Evolutionary conservation across 2,113 vertebrate species (phyloP), one percentile per base, ranked within the genome.

Genomic region (Cynopterus brachyotis): DNA sequence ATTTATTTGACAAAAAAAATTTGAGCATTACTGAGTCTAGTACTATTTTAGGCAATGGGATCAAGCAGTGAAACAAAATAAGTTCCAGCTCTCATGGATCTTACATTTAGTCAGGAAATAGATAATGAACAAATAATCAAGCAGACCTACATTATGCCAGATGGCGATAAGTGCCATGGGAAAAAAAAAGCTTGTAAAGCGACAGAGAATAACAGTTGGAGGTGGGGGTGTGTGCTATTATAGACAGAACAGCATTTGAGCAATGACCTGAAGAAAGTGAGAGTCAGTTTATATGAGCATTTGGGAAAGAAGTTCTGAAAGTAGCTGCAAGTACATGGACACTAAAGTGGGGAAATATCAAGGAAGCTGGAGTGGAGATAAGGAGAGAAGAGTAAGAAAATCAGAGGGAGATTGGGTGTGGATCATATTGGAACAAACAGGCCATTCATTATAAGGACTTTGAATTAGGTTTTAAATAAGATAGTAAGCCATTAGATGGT

Each of bases 61-160:
- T 59, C 2, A 81, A 85, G 26, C 37, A 78, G 2, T 42, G 30
- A 85, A 87, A 70, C 15, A 67, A 57, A 80, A 57, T 28, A n/a
- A 15, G 28, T 69, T 55, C 45, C 17, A 76, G 19, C 26, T 96
- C 26, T 70, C 55, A n/a, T 35, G 66, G 26, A 62, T 76, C 15
- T 83, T 62, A 55, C 15, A 35, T 72, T 47, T 32, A 78, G 1
- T 86, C 55, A 53, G 40, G 64, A 84, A 94, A 55, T 59, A 50
- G 60, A 50, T 91, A 45, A 78, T 87, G 69, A 83, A 59, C 42
- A 80, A 59, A 88, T 87, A 95, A 75, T 92, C 30, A 87, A 78
- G 42, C 66, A 89, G 47, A 60, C 28, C 30, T 82, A 28, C 11
- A 30, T 69, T 70, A 47, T 73, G 45, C 50, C 45, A 82, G 17